Evolutionary conservation across 2,888 invertebrate species (phyloP), one percentile per base, ranked within the genome.

Genomic region (Cataglyphis altisquamis): DNA sequence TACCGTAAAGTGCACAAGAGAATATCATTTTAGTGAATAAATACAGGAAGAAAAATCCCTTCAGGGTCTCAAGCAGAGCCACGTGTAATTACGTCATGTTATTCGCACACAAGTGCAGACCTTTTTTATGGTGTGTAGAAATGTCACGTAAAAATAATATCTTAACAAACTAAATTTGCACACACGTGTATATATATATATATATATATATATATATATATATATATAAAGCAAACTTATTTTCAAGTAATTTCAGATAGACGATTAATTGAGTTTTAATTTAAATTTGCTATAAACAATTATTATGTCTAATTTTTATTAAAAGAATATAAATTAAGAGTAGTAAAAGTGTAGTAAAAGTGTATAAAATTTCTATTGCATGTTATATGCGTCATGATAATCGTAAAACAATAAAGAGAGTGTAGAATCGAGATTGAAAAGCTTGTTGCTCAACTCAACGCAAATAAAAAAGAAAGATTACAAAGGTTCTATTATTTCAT

Each of bases 351-450:
- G 41, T 3, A 15, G 5, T 67, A 45, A 41, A 41, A 57, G 9
- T 64, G 21, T 6, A 18, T 15, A 45, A 0, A 25, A 39, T 55
- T 77, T 52, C 3, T 39, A 21, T 0, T 41, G n/a, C 9, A 67
- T 3, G 29, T 12, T 41, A 4, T 41, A 39, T 25, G 12, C 32
- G 9, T 10, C 55, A 8, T 32, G 29, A 55, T 21, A 39, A 18
- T 55, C 39, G 29, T 25, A 8, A 45, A 78, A 62, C 9, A 74
- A 80, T 45, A 57, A 73, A 55, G 70, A 5, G 15, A 60, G 39
- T 9, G 15, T 74, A 48, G 52, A 81, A 48, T 75, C 12, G 45
- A 63, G 60, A 80, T 78, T 78, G 72, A 70, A 70, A 81, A 48
- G 60, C 32, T 63, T 32, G 36, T 48, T 48, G 9, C 55, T 78